Evolutionary conservation across 2,888 invertebrate genomes (phyloP).

Genomic region (Erebia palarica): DNA sequence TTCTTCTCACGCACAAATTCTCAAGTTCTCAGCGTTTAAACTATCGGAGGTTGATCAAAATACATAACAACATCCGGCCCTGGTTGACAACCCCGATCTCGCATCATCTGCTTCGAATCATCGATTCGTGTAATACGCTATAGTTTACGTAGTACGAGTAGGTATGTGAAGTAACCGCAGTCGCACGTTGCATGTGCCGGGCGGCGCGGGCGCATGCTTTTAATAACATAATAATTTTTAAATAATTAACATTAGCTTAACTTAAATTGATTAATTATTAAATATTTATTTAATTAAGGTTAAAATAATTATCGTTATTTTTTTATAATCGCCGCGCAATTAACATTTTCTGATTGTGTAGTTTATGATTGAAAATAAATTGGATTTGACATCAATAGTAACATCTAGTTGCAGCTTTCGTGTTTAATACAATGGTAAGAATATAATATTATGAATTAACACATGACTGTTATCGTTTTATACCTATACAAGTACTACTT

Average conservation of each 20-base stretch:
- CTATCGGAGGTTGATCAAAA: conserved; percentile 14
- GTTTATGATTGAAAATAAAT: conserved; percentile 9
- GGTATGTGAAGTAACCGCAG: conserved; percentile 26
- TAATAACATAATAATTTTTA: background rate
- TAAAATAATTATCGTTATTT: background rate
- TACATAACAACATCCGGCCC: conserved; percentile 20
- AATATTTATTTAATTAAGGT: background rate
- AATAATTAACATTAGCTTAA: background rate
- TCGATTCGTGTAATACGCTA: conserved; percentile 8
- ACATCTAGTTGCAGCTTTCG: background rate
- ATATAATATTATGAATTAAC: background rate
- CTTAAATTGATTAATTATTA: conserved; percentile 5
- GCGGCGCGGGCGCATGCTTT: conserved; percentile 25
- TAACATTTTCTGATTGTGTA: background rate
- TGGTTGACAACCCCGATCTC: conserved; percentile 31
- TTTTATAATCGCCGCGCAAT: background rate
- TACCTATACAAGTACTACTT: too few relatives aligned
- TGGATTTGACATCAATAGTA: conserved; percentile 13
- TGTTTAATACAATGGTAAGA: conserved; percentile 27
- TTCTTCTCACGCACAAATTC: background rate
- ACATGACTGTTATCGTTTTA: too few relatives aligned
- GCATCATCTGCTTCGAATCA: conserved; percentile 32
- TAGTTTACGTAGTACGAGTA: conserved; percentile 7
- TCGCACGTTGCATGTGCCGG: conserved; percentile 35
- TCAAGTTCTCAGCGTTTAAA: conserved; percentile 1